Evolutionary conservation across 2,113 vertebrate species (phyloP).

Genomic region (Boulengeromyrus knoepffleri): DNA sequence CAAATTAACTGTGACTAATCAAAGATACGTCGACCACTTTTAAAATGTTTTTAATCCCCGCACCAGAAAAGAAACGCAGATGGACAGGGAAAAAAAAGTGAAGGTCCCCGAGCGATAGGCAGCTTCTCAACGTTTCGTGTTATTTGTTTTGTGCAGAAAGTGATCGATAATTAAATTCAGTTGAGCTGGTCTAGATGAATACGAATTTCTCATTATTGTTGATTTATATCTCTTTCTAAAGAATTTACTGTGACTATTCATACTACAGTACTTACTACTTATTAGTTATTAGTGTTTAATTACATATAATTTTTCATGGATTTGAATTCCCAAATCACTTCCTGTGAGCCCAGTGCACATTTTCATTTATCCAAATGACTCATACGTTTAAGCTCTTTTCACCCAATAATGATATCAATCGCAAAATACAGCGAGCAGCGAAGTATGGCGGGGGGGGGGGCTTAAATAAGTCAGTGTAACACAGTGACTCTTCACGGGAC

Average conservation of each 20-base stretch:
- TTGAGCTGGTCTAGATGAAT: neutral
- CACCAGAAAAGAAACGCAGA: neutral
- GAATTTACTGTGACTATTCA: neutral
- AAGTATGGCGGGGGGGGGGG: neutral
- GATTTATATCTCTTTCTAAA: neutral
- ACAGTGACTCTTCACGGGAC: neutral
- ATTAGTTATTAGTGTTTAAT: conserved; percentile 4
- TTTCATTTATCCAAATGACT: conserved; percentile 1
- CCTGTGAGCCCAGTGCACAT: neutral
- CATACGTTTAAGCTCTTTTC: neutral
- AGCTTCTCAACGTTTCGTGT: neutral
- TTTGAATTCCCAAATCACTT: neutral
- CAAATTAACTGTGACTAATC: neutral
- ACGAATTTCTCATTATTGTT: neutral
- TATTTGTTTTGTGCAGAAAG: neutral
- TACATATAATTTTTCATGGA: neutral
- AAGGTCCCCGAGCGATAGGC: neutral
- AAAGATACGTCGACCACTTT: neutral
- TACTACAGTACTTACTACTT: neutral
- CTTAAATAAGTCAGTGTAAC: neutral
- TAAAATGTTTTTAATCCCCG: neutral
- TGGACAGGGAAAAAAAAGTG: neutral
- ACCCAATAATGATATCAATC: neutral
- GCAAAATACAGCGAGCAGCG: neutral
- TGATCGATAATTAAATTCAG: neutral